These are phyloP conservation scores for Neomonachus schauinslandi DNA, from an alignment of 2,113 vertebrate species.

Conservation along the genomic window DNA sequence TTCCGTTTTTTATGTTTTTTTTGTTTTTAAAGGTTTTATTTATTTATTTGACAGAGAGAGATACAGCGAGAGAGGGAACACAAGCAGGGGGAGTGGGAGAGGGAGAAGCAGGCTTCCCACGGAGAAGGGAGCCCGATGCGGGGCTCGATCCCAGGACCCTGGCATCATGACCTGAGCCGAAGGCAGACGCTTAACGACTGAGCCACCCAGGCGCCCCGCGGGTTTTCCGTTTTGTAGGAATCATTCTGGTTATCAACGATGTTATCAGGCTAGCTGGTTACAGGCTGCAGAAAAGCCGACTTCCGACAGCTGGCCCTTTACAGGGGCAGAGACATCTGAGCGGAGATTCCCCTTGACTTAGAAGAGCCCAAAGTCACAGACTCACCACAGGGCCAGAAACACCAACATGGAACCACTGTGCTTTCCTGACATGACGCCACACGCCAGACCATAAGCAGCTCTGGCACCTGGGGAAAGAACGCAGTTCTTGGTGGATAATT, in stretches of 20 bases:
- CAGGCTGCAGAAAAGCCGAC: background rate
- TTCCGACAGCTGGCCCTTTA: background rate
- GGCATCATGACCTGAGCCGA: too few species aligned
- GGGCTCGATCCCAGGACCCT: too few species aligned
- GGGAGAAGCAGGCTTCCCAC: too few species aligned
- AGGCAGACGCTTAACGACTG: too few species aligned
- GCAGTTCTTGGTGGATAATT: background rate
- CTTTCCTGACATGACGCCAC: background rate
- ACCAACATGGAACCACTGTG: background rate
- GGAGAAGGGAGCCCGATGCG: too few species aligned
- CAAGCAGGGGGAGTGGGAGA: too few species aligned
- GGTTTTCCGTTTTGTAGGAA: background rate
- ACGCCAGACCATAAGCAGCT: background rate
- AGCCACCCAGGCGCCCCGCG: too few species aligned
- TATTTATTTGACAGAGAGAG: too few species aligned
- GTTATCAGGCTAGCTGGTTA: background rate
- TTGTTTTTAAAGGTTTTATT: too few species aligned
- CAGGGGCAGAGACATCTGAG: background rate
- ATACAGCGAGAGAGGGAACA: too few species aligned
- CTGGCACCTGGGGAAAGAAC: too few species aligned
- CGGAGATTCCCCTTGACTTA: background rate
- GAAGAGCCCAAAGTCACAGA: background rate
- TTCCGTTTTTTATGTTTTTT: too few species aligned
- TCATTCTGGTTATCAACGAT: fast-evolving
- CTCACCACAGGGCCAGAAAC: background rate